Conservation (phyloP, 2,797 vertebrate species). For the Phrynocephalus guinanensis region DNA sequence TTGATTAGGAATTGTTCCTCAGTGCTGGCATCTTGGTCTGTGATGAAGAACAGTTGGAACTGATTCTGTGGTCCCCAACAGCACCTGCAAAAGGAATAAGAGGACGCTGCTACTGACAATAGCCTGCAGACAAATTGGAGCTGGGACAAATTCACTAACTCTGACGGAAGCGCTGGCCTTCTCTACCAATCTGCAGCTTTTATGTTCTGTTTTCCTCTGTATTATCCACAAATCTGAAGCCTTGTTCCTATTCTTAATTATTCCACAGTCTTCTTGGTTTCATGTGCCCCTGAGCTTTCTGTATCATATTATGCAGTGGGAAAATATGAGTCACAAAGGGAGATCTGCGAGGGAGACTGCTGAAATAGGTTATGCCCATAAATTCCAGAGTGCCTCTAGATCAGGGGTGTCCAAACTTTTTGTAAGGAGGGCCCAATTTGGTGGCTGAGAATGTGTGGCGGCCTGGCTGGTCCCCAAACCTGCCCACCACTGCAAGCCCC, state of each 20-base stretch:
- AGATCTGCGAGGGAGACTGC: no score
- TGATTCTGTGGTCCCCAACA: neutral
- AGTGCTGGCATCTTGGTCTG: neutral
- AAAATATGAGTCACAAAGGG: no score
- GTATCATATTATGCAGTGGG: no score
- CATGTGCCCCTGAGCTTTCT: neutral
- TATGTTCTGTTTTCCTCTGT: neutral
- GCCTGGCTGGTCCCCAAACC: no score
- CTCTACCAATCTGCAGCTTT: neutral
- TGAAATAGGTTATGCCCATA: no score
- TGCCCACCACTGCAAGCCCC: no score
- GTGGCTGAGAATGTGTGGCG: no score
- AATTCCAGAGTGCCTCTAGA: no score
- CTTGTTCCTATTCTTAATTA: neutral
- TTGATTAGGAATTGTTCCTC: neutral
- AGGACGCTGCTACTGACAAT: neutral
- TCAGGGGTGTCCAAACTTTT: no score
- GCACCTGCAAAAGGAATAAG: neutral
- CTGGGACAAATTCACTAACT: neutral
- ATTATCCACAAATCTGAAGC: neutral
- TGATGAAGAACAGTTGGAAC: neutral
- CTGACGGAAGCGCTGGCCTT: neutral
- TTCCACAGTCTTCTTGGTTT: neutral
- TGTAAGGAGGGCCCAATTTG: no score
- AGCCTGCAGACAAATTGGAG: neutral